Base-by-base conservation (phyloP, 2,797 vertebrate species). In the Megalops cyprinoides region DNA sequence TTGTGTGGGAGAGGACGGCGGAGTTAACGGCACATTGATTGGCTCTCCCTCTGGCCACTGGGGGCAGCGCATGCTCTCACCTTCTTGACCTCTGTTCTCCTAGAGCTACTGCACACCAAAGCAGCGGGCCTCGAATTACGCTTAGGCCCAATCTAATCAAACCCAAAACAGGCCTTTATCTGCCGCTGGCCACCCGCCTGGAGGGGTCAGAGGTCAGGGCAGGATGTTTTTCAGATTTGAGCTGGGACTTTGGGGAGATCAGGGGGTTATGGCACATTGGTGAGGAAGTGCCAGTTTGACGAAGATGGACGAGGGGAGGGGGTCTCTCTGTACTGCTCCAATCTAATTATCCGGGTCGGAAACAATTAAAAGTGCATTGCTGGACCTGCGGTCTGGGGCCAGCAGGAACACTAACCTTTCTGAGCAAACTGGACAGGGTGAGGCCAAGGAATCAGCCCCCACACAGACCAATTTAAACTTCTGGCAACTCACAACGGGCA, bases 311-410 rank as follows among this genome's bases (percentile, higher is more conserved):
- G 44, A 75, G 44, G 14, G 9, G 9, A 55, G 51, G 20, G 20
- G 44, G 31, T n/a, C 28, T 34, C 28, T 42, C 37, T 23, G 46
- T 34, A 25, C 44, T 28, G 28, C 31, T 75, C 48, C 48, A 75
- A 75, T 75, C 73, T n/a, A 75, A 75, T 75, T 75, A 75, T 48
- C 48, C 44, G n/a, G 8, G 49, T 53, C 49, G 73, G 73, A 49
- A 53, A 53, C 73, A 34, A 75, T 75, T 75, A 75, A 75, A 75
- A 75, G 48, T 75, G 73, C 46, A 75, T 75, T 75, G 75, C 46
- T 53, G 73, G 46, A 44, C 37, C 46, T 28, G 44, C 44, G n/a
- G 73, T 28, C 73, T 25, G 48, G n/a, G 8, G 9, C 14, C 9
- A 25, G 60, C 14, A 8, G 31, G 48, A n/a, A 25, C 46, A 74